Evolutionary conservation across 2,113 vertebrate species (phyloP).

Genomic region (Callaeas wilsoni): DNA sequence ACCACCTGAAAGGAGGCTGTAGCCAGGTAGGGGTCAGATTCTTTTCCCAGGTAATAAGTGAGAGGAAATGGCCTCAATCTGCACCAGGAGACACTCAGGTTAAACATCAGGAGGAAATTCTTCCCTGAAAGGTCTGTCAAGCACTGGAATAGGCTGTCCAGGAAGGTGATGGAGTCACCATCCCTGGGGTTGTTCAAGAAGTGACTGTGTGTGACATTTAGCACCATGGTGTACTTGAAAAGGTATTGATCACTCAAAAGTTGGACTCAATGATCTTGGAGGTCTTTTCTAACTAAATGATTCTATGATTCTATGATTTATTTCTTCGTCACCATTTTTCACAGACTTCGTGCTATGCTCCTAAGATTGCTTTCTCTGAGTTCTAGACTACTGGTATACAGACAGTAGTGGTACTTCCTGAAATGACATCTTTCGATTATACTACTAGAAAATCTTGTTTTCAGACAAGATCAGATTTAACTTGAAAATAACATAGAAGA

Average conservation of each 20-base stretch:
- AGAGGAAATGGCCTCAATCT: neutral
- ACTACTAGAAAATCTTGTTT: neutral
- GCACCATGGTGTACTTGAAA: neutral
- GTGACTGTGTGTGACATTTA: neutral
- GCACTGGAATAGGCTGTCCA: no score
- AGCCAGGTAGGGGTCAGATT: no score
- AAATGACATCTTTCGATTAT: neutral
- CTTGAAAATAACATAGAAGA: neutral
- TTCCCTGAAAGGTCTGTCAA: neutral
- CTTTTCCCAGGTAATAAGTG: neutral
- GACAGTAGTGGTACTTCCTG: neutral
- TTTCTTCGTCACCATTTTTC: neutral
- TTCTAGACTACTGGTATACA: neutral
- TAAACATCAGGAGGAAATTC: neutral
- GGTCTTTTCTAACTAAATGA: neutral
- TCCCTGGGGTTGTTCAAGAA: neutral
- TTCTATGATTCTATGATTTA: neutral
- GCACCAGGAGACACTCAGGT: neutral
- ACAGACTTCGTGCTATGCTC: fast-evolving
- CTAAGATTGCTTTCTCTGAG: neutral
- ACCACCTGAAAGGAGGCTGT: neutral
- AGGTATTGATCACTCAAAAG: neutral
- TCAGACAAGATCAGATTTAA: neutral
- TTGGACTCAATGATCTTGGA: neutral
- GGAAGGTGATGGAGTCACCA: neutral